Base-by-base conservation (phyloP, 2,113 vertebrate genomes). In the Bagarius yarrelli region DNA sequence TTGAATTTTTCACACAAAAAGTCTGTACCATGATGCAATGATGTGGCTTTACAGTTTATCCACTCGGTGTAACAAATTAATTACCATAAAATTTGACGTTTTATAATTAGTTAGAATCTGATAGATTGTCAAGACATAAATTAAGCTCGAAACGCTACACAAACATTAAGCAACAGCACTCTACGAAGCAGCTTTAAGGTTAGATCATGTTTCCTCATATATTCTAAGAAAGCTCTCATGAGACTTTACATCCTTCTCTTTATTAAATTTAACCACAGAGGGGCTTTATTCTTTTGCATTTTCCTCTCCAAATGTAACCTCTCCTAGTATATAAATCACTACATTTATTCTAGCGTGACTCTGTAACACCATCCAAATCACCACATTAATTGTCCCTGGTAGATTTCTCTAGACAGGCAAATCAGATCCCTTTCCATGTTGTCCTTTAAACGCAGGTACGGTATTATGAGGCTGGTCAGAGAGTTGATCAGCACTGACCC, bases 401-500 rank as follows among this genome's bases (percentile, higher is more conserved):
- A n/a, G 40, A 52, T 56, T 53, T 78, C n/a, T 67, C 63, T 47
- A 32, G 44, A 40, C 8, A 34, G 21, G 1, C n/a, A 56, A 50
- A 71, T 47, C 55, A 47, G 25, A 30, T 80, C 78, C 53, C 16
- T 55, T 23, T 52, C 55, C 9, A 40, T 25, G 40, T 27, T 40
- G 2, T 16, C 19, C 40, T 23, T 56, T 34, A 23, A 40, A 59
- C 21, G 47, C 5, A 11, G 16, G 57, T 73, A 6, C 36, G 6
- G 36, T 73, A 63, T 72, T 73, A 53, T 63, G 69, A 73, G 27
- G 40, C 67, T 9, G 56, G 67, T 72, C 56, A 52, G 34, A 52
- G 23, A 27, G 60, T 63, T 81, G 70, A 32, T 73, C 79, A 75
- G 16, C 4, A 12, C 30, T 69, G 77, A 32, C 63, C 30, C 27